Conservation (phyloP, 2,113 vertebrate genomes). For the Azemiops feae region DNA sequence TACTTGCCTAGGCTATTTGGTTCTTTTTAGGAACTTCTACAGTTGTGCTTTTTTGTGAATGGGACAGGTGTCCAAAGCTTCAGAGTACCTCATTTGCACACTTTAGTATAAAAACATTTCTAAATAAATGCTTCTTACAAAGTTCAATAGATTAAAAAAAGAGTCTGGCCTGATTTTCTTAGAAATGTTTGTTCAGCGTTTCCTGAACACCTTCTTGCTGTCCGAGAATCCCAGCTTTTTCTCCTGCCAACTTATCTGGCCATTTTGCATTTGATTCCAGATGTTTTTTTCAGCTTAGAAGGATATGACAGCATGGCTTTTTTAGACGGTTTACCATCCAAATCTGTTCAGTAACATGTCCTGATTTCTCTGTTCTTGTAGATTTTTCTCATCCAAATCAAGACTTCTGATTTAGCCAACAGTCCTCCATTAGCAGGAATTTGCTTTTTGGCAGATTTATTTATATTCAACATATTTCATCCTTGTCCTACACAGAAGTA, state of each 20-base stretch:
- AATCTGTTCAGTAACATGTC: slow-evolving; percentile 29
- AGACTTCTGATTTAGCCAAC: slow-evolving; percentile 41
- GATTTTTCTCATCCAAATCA: slow-evolving; percentile 30
- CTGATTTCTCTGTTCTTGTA: slow-evolving; percentile 31
- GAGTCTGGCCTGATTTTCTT: not conserved
- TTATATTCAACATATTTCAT: slow-evolving; percentile 21
- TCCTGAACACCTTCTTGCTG: slow-evolving; percentile 25
- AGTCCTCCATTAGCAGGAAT: slow-evolving; percentile 9
- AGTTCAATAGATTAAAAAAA: not conserved
- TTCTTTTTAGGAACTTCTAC: not conserved
- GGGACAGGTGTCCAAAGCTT: not conserved
- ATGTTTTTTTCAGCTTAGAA: slow-evolving; percentile 36
- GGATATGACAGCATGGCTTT: slow-evolving; percentile 34
- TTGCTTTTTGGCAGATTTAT: not conserved
- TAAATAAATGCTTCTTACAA: not conserved
- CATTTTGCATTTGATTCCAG: slow-evolving; percentile 33
- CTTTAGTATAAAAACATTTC: not conserved
- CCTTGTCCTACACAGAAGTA: not conserved
- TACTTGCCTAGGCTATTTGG: not conserved
- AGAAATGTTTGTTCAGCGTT: not conserved
- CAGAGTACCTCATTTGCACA: not conserved
- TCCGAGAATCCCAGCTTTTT: not conserved
- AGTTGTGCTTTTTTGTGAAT: not conserved
- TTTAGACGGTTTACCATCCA: slow-evolving; percentile 39
- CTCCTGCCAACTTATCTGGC: slow-evolving; percentile 26